phyloP scores from a whole-genome alignment of 2,888 invertebrate species.

The Drosophila mercatorum region DNA sequence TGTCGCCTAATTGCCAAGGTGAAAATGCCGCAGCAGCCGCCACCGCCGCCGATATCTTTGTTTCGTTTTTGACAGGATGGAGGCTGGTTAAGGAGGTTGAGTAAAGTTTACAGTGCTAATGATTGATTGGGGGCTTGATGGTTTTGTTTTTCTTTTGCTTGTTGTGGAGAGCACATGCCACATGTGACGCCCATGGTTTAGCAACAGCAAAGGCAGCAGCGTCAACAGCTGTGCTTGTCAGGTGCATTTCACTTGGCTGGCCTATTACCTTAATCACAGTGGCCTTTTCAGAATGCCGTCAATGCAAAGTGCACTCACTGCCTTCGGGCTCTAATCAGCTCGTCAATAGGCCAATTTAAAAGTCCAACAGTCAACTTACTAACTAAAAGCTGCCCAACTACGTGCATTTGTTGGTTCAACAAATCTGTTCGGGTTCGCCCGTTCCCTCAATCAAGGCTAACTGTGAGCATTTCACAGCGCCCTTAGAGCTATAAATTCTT shows the following conservation, averaged over 20 bases:
- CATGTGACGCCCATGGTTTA: conserved; percentile 26
- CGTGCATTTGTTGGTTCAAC: too few species aligned
- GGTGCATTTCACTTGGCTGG: conserved; percentile 67
- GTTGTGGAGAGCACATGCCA: conserved; percentile 24
- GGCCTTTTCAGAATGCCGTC: conserved; percentile 66
- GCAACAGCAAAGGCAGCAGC: conserved; percentile 47
- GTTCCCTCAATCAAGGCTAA: too few species aligned
- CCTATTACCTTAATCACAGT: conserved; percentile 76
- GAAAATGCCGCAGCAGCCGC: conserved; percentile 45
- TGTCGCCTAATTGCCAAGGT: conserved; percentile 72
- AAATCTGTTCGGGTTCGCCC: too few species aligned
- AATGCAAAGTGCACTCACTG: conserved; percentile 47
- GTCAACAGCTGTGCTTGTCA: conserved; percentile 80
- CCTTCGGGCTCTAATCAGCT: conserved; percentile 20
- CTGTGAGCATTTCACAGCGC: too few species aligned
- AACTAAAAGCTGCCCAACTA: conserved; percentile 26
- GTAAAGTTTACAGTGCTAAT: conserved; percentile 64
- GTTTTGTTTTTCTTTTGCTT: conserved; percentile 35
- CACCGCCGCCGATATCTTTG: conserved; percentile 17
- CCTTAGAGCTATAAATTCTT: too few species aligned
- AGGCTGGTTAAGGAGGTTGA: conserved; percentile 4
- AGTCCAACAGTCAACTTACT: conserved; percentile 19
- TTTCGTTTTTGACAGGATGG: conserved; percentile 3
- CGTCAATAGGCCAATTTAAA: conserved; percentile 33
- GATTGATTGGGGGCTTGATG: conserved; percentile 76